phyloP scores from a whole-genome alignment of 53 echinoderm and acorn worm genomes.

The Apostichopus leukothele region DNA sequence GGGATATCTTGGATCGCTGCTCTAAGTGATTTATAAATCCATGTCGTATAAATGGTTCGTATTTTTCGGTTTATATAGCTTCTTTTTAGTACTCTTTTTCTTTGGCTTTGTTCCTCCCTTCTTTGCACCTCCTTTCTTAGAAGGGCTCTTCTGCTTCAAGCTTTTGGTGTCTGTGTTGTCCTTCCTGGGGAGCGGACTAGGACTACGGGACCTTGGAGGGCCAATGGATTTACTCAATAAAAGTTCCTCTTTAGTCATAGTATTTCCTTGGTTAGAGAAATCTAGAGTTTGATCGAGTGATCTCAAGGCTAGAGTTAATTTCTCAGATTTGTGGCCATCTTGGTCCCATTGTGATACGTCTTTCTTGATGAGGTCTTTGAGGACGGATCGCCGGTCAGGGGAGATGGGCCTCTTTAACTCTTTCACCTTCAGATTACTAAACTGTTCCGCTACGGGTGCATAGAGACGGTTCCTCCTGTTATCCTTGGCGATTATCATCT shows the following conservation, averaged over 20 bases:
- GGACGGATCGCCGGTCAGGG: slow-evolving; percentile 67
- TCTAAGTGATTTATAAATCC: background rate
- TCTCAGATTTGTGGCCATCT: slow-evolving; percentile 67
- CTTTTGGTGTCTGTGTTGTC: background rate
- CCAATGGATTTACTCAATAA: slow-evolving; percentile 81
- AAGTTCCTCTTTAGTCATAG: slow-evolving; percentile 73
- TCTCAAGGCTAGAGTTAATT: slow-evolving; percentile 62
- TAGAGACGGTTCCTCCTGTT: slow-evolving; percentile 78
- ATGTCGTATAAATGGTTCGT: slow-evolving; percentile 43
- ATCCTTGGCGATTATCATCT: slow-evolving; percentile 68
- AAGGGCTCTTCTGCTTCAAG: background rate
- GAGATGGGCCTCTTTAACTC: slow-evolving; percentile 68
- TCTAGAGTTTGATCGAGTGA: slow-evolving; percentile 89
- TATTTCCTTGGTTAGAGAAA: slow-evolving; percentile 66
- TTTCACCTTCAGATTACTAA: slow-evolving; percentile 63
- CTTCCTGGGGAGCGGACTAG: slow-evolving; percentile 38
- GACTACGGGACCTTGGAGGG: slow-evolving; percentile 52
- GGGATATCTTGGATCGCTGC: too few relatives aligned
- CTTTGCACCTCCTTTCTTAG: slow-evolving; percentile 17
- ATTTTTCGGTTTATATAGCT: slow-evolving; percentile 34
- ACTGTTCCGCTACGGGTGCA: slow-evolving; percentile 79
- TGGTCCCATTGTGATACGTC: slow-evolving; percentile 83
- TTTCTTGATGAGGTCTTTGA: slow-evolving; percentile 70
- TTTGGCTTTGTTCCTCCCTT: background rate
- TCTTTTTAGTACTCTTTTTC: slow-evolving; percentile 28